Percentiles rank a stretch among this genome's conserved stretches.
These are phyloP conservation scores for Limenitis camilla DNA, from an alignment of 2,888 invertebrate species.

Conservation along the genomic window DNA sequence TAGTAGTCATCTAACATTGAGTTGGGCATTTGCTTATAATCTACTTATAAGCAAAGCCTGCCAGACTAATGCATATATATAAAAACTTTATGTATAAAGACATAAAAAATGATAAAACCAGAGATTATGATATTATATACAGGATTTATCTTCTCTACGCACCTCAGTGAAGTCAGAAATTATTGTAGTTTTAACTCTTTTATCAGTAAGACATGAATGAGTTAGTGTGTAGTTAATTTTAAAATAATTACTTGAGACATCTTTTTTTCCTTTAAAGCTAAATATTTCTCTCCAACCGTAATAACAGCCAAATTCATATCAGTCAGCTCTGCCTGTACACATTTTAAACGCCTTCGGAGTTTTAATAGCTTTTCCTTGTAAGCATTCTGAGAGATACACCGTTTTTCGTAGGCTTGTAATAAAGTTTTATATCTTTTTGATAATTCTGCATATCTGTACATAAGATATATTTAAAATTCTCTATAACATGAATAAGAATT, in stretches of 20 bases:
- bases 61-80: no score
- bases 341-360: conserved; percentile 32
- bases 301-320: conserved; percentile 46
- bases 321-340: conserved; percentile 38
- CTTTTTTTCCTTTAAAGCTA: conserved; percentile 43
- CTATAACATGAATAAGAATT: not conserved
- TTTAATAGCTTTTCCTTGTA: conserved; percentile 38
- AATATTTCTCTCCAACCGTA: conserved; percentile 52
- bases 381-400: conserved; percentile 33
- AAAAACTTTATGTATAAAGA: no score
- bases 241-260: conserved; percentile 34
- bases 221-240: not conserved
- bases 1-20: no score
- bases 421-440: conserved; percentile 52
- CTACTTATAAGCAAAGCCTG: no score
- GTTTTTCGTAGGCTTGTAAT: conserved; percentile 46
- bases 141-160: no score
- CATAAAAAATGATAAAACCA: no score
- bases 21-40: no score
- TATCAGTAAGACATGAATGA: no score
- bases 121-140: no score
- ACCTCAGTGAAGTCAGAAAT: no score
- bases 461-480: not conserved
- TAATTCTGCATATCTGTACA: conserved; percentile 54
- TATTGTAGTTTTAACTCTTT: no score